These are phyloP conservation scores for Ladona fulva DNA, from an alignment of 1,140 invertebrate species.

Conservation along the genomic window DNA sequence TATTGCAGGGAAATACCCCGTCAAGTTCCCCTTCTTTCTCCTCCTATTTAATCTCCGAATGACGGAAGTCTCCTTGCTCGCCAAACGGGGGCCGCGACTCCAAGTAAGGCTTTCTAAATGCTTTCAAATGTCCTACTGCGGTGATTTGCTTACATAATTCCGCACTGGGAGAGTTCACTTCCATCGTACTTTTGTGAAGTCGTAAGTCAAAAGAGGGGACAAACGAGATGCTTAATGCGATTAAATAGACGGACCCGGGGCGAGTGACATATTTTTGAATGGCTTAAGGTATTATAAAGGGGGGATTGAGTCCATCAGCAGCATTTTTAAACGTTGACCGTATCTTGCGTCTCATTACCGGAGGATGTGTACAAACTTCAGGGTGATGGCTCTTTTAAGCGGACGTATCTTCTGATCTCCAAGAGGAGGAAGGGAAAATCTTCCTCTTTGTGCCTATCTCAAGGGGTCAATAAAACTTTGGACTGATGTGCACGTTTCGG, in stretches of 20 bases:
- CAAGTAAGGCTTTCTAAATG: background rate
- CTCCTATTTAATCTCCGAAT: background rate
- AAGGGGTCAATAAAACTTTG: no score
- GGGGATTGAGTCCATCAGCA: background rate
- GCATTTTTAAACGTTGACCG: no score
- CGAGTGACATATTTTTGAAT: background rate
- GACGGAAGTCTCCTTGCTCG: background rate
- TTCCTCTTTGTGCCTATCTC: no score
- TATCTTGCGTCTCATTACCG: no score
- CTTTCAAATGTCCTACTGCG: background rate
- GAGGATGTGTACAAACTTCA: no score
- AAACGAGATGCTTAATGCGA: slow-evolving; percentile 5
- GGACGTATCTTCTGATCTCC: no score
- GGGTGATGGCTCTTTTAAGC: no score
- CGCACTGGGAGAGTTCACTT: background rate
- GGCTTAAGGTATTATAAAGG: background rate
- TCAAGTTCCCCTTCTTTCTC: no score
- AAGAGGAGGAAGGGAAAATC: no score
- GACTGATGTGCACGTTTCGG: no score
- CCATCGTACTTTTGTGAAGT: background rate
- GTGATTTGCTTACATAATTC: background rate
- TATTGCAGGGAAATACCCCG: no score
- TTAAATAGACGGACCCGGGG: background rate
- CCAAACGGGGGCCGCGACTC: background rate
- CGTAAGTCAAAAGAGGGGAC: background rate